Conservation (phyloP, 2,888 invertebrate species). For the Osmoderma eremita region DNA sequence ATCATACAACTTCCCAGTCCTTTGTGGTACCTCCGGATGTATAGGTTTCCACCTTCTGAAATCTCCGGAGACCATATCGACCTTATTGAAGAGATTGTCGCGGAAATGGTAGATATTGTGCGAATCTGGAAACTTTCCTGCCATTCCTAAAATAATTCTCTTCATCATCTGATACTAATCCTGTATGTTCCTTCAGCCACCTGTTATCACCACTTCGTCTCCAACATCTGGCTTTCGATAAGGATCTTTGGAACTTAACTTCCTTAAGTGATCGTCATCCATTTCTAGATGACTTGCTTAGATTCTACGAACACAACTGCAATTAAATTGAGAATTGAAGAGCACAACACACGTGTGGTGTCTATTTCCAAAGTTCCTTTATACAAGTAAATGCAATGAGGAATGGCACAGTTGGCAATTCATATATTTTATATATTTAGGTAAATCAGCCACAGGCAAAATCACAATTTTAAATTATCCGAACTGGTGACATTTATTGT, state of each 20-base stretch:
- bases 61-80: slow-evolving; percentile 86
- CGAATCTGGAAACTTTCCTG: slow-evolving; percentile 82
- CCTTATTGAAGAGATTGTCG: slow-evolving; percentile 77
- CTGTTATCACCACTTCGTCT: slow-evolving; percentile 74
- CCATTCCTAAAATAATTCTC: slow-evolving; percentile 58
- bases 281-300: background rate
- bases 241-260: background rate
- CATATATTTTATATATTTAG: too few relatives aligned
- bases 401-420: too few relatives aligned
- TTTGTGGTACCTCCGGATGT: slow-evolving; percentile 68
- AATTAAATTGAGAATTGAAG: too few relatives aligned
- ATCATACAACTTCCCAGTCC: slow-evolving; percentile 74
- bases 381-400: too few relatives aligned
- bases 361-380: too few relatives aligned
- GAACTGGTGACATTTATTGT: too few relatives aligned
- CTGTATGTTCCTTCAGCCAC: slow-evolving; percentile 54
- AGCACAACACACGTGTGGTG: too few relatives aligned
- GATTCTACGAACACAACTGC: too few relatives aligned
- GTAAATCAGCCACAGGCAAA: too few relatives aligned
- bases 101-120: slow-evolving; percentile 77
- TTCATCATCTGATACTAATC: background rate
- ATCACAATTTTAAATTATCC: too few relatives aligned
- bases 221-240: slow-evolving; percentile 55
- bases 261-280: background rate
- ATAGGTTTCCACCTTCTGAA: slow-evolving; percentile 78